These are phyloP conservation scores for Chymomyza costata DNA, from an alignment of 1,140 invertebrate genomes.

Conservation along the genomic window DNA sequence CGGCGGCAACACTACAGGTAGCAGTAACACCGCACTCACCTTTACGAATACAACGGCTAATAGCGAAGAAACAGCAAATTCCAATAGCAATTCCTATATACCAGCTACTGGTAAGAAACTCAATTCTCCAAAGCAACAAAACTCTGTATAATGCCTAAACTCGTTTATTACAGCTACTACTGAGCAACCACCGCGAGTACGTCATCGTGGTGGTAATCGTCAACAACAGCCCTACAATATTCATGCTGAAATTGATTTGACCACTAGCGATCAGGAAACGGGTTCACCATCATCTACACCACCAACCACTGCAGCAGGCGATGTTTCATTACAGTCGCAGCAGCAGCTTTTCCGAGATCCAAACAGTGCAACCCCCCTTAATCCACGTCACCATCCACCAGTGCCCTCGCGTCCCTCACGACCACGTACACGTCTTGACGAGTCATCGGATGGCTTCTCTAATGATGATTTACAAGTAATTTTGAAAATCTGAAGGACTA, in stretches of 20 bases:
- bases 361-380: too few relatives aligned
- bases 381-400: conserved; percentile 28
- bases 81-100: background rate
- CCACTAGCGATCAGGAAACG: conserved; percentile 49
- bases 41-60: background rate
- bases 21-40: conserved; percentile 1
- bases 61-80: background rate
- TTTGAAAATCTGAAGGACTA: too few relatives aligned
- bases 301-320: background rate
- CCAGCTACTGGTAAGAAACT: too few relatives aligned
- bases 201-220: conserved; percentile 28
- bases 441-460: too few relatives aligned
- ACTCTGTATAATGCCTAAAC: background rate
- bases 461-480: conserved; percentile 16
- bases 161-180: conserved; percentile 1
- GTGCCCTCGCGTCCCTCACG: conserved; percentile 40
- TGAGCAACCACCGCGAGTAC: conserved; percentile 18
- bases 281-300: too few relatives aligned
- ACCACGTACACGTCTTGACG: conserved; percentile 34
- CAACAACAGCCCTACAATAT: conserved; percentile 49
- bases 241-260: conserved; percentile 54
- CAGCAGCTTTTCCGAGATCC: too few relatives aligned
- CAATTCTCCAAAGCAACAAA: too few relatives aligned
- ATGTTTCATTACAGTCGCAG: background rate
- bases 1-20: background rate